phyloP scores from a whole-genome alignment of 2,113 vertebrate genomes.

The Rhinogobius similis region DNA sequence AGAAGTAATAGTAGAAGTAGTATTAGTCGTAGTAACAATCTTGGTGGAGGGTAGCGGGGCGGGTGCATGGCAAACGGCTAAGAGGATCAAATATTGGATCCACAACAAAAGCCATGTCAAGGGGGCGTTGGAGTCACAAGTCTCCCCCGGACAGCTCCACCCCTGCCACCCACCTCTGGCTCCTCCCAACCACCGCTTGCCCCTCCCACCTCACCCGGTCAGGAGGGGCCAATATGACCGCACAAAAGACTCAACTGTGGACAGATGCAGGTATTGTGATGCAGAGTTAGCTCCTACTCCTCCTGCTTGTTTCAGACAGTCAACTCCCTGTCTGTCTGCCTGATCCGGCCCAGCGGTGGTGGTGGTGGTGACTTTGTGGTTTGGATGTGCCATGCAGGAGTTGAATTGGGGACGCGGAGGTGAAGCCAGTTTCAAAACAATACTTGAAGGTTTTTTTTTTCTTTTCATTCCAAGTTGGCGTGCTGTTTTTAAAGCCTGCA shows the following conservation, averaged over 20 bases:
- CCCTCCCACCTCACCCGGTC: conserved; percentile 89
- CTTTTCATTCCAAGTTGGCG: background rate
- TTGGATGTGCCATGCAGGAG: background rate
- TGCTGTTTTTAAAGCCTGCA: conserved; percentile 37
- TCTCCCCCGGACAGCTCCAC: conserved; percentile 83
- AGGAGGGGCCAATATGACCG: conserved; percentile 17
- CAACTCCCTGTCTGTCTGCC: conserved; percentile 12
- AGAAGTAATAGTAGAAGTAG: conserved; percentile 35
- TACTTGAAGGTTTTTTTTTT: conserved; percentile 2
- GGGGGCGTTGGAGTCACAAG: conserved; percentile 93
- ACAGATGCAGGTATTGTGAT: conserved; percentile 99
- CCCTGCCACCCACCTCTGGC: conserved; percentile 66
- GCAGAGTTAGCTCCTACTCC: conserved; percentile 76
- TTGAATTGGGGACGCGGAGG: conserved; percentile 29
- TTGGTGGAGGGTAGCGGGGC: conserved; percentile 61
- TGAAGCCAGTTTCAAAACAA: conserved; percentile 22
- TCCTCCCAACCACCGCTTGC: conserved; percentile 6
- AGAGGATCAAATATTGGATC: conserved; percentile 97
- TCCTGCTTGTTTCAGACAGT: conserved; percentile 7
- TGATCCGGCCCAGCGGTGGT: conserved; percentile 22
- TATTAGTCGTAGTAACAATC: conserved; percentile 45
- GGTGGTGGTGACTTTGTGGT: conserved; percentile 22
- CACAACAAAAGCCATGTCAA: conserved; percentile 97
- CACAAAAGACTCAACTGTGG: conserved; percentile 91
- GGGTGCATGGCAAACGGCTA: conserved; percentile 81